These are phyloP conservation scores for Mixornis gularis DNA, from an alignment of 2,113 vertebrate genomes.

Conservation along the genomic window DNA sequence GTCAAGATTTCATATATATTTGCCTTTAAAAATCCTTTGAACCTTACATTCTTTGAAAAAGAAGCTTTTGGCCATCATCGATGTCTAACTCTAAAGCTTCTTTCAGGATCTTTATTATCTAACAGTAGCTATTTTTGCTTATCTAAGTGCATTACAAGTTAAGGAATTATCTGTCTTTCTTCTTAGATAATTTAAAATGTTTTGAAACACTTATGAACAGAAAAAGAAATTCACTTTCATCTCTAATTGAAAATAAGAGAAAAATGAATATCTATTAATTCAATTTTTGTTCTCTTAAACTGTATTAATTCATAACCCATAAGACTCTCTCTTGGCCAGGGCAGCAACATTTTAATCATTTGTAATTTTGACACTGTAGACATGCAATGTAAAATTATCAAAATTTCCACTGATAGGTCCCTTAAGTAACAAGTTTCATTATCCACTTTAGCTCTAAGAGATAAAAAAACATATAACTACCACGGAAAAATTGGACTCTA, in stretches of 20 bases:
- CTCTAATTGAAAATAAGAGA: slow-evolving; percentile 5
- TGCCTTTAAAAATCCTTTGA: not conserved
- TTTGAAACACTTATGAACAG: not conserved
- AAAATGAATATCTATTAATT: not conserved
- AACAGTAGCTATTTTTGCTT: not conserved
- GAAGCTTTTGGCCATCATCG: not conserved
- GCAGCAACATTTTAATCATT: slow-evolving; percentile 10
- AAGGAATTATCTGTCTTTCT: not conserved
- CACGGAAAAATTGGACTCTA: not conserved
- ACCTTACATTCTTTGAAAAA: not conserved
- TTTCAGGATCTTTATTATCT: not conserved
- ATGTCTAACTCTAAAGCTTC: not conserved
- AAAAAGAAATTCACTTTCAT: slow-evolving; percentile 16
- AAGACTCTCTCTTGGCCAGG: not conserved
- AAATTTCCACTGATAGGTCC: not conserved
- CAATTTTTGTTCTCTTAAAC: not conserved
- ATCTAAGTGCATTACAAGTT: not conserved
- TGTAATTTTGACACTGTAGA: not conserved
- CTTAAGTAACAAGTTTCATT: slow-evolving; percentile 46
- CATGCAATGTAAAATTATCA: not conserved
- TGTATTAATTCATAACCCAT: not conserved
- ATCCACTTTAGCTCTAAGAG: not conserved
- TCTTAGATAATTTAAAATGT: not conserved
- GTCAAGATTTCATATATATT: not conserved
- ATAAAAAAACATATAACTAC: slow-evolving; percentile 35